phyloP scores from a whole-genome alignment of 2,888 invertebrate species.

The Cactoblastis cactorum region DNA sequence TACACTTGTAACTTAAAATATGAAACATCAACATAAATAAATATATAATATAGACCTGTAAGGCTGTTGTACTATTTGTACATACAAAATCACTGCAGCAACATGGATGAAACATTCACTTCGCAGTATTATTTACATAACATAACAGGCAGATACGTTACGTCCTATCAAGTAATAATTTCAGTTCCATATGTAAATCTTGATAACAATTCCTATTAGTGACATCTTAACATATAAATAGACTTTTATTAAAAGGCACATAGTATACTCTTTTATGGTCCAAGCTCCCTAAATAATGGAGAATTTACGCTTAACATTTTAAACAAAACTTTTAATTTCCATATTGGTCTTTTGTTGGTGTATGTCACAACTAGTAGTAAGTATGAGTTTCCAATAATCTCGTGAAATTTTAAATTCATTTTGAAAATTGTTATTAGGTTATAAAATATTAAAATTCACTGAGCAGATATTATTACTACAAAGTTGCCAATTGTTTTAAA shows the following conservation, averaged over 20 bases:
- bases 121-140: background rate
- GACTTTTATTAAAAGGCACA: slow-evolving; percentile 14
- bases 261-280: background rate
- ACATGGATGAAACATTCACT: background rate
- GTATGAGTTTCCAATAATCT: too few relatives aligned
- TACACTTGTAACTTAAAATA: background rate
- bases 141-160: background rate
- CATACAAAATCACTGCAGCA: slow-evolving; percentile 5
- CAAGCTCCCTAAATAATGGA: background rate
- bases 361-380: too few relatives aligned
- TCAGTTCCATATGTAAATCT: slow-evolving; percentile 5
- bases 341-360: too few relatives aligned
- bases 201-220: background rate
- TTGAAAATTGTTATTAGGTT: too few relatives aligned
- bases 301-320: background rate
- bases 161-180: background rate
- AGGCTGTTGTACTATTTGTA: slow-evolving; percentile 11
- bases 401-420: too few relatives aligned
- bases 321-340: too few relatives aligned
- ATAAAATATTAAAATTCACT: too few relatives aligned
- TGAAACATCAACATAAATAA: slow-evolving; percentile 7
- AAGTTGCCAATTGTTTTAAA: too few relatives aligned
- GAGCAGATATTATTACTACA: too few relatives aligned
- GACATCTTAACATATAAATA: background rate
- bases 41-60: slow-evolving; percentile 8